Evolutionary conservation across 1,140 invertebrate genomes (phyloP), one percentile per base, ranked within the genome.

Genomic region (Drosophila pruinosa): DNA sequence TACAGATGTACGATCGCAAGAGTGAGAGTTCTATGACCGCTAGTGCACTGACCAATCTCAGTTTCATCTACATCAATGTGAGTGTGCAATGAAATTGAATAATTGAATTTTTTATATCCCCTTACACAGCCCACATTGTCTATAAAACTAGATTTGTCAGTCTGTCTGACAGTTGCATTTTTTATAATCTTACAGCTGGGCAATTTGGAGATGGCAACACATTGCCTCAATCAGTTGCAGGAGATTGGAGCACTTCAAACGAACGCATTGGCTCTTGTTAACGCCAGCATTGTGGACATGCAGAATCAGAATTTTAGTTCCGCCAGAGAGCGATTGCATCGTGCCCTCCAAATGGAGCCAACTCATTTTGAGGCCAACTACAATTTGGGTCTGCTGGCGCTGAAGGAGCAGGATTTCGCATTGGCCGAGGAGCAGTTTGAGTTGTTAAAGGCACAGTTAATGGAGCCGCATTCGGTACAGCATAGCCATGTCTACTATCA

Each of bases 361-460:
- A 95, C 94, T 17, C 97, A 96, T 90, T 95, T 98, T 22, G 97
- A 98, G 92, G 98, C 97, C 4, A 92, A 98, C n/a, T 99, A 97
- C 86, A 98, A 99, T 92, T 92, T 98, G 54, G 97, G 96, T 22
- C 90, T 98, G 48, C 93, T 95, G 14, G 94, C 96, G 53, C 94
- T 95, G 65, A 95, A 97, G 71, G 95, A 97, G 89, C 78, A 89
- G 36, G 83, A 90, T 95, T 43, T 91, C 96, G 34, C 95, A 95
- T 73, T 77, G 15, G 90, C 90, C 26, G 85, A 90, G 17, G 85
- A 83, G 38, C 96, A 94, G 78, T 98, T 98, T 86, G 95, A 95
- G 91, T 96, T 98, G 91, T 86, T 93, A 14, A 91, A 92, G 14
- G 58, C 76, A 0, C 92, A 92, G 17, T 89, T 92, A 3, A 71